These are phyloP conservation scores for Priocnemis perturbator DNA, from an alignment of 2,888 invertebrate genomes.

Conservation along the genomic window DNA sequence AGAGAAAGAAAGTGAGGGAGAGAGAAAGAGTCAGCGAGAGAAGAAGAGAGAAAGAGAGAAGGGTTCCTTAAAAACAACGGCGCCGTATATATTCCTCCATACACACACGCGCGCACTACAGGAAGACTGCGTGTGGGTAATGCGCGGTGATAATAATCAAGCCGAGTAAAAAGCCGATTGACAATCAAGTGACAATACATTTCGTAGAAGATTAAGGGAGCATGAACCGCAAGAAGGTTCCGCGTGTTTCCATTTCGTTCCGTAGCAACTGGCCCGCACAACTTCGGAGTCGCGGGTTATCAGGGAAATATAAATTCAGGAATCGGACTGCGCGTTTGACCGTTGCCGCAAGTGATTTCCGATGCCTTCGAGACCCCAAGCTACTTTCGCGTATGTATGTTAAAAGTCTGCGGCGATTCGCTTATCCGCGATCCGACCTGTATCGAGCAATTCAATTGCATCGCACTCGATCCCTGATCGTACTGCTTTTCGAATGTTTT, in stretches of 20 bases:
- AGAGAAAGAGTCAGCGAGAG: too few species aligned
- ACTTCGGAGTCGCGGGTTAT: slow-evolving; percentile 51
- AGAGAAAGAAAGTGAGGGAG: too few species aligned
- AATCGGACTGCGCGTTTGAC: not conserved
- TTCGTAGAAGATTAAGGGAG: slow-evolving; percentile 63
- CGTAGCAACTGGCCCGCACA: slow-evolving; percentile 59
- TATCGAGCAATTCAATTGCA: too few species aligned
- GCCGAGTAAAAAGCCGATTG: slow-evolving; percentile 65
- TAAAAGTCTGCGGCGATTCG: too few species aligned
- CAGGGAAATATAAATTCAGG: slow-evolving; percentile 44
- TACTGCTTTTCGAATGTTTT: too few species aligned
- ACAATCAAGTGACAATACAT: slow-evolving; percentile 72
- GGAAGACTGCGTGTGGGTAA: too few species aligned
- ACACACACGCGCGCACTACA: too few species aligned
- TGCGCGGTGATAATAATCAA: slow-evolving; percentile 26
- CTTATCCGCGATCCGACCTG: too few species aligned
- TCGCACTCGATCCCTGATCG: too few species aligned
- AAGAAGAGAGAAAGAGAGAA: too few species aligned
- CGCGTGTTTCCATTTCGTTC: slow-evolving; percentile 7
- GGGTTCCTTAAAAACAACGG: too few species aligned
- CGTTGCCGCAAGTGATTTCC: not conserved
- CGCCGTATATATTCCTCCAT: too few species aligned
- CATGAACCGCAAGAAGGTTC: slow-evolving; percentile 52
- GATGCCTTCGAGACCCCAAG: not conserved
- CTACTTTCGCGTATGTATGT: not conserved